A percentile compares a stretch with the other conserved stretches of the same genome.
Conservation (phyloP, 2,113 vertebrate genomes). For the Edolisoma coerulescens region DNA sequence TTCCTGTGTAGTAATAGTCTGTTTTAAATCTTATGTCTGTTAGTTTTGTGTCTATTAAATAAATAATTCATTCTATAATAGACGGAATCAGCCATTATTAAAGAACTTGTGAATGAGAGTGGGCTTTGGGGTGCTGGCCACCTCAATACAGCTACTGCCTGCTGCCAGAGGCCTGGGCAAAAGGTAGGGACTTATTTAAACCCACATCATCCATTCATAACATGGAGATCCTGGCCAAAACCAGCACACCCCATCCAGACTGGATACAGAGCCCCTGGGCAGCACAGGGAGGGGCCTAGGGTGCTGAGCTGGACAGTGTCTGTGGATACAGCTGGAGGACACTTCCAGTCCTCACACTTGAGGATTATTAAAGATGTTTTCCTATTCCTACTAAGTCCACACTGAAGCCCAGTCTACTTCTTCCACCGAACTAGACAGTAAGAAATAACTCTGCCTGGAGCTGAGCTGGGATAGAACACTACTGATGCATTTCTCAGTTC, state of each 20-base stretch:
- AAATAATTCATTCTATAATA: no score
- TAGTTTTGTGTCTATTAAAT: no score
- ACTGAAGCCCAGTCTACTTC: not conserved
- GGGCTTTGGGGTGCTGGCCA: no score
- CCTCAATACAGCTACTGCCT: no score
- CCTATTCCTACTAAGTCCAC: not conserved
- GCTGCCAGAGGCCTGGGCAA: no score
- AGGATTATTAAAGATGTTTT: not conserved
- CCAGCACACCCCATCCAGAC: not conserved
- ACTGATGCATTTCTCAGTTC: not conserved
- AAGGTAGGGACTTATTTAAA: no score
- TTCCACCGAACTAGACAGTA: not conserved
- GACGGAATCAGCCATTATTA: no score
- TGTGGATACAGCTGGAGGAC: not conserved
- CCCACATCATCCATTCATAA: no score
- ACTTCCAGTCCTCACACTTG: not conserved
- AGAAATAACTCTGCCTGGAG: not conserved
- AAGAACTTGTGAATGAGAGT: no score
- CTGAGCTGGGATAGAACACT: not conserved
- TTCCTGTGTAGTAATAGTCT: no score
- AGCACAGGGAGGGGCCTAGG: fast-evolving
- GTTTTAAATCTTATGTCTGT: no score
- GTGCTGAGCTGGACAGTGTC: not conserved
- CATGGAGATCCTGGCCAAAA: not conserved
- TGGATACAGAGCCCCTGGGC: fast-evolving